Base-by-base conservation (phyloP, 2,888 invertebrate genomes). In the Euphydryas editha region DNA sequence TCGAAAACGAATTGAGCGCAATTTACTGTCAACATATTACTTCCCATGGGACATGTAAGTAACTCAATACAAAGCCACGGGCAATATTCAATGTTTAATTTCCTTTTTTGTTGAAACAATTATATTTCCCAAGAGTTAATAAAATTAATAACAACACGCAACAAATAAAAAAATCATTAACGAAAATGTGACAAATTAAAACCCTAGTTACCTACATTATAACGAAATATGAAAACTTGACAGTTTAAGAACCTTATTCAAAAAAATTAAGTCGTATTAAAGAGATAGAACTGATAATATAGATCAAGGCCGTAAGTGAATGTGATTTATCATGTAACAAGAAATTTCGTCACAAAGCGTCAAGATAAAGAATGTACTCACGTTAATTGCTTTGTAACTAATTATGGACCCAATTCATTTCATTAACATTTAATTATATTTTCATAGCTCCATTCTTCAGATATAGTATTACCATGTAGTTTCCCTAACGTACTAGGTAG, bases 91-190 rank as follows among this genome's bases (percentile, higher is more conserved):
- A 39, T 57, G 17, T 17, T 37, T 47, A 20, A 47, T 20, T 44
- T 15, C 8, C 4, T 56, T 20, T 39, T 39, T 57, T 39, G 2
- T 56, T 17, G 30, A 55, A 56, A 62, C 30, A 62, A 46, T 44
- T 46, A 39, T 57, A 62, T 62, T 62, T 57, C 62, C 62, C 62
- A 47, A 20, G 56, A 47, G 62, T 56, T 47, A n/a, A 56, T 44
- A 56, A 62, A 39, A 42, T 30, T 42, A 15, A 56, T 56, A 55
- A 56, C 7, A 37, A 20, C 11, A 20, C 56, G 46, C 30, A 30
- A 44, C 5, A 6, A n/a, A 44, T n/a, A 44, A 44, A 46, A 51
- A 62, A 44, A 39, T 11, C 15, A 15, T 44, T n/a, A 15, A 15
- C 42, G 42, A 44, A 44, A 44, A 44, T n/a, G 42, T 44, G 42